These are phyloP conservation scores for Hofmannophila pseudospretella DNA, from an alignment of 2,888 invertebrate species.

Conservation along the genomic window DNA sequence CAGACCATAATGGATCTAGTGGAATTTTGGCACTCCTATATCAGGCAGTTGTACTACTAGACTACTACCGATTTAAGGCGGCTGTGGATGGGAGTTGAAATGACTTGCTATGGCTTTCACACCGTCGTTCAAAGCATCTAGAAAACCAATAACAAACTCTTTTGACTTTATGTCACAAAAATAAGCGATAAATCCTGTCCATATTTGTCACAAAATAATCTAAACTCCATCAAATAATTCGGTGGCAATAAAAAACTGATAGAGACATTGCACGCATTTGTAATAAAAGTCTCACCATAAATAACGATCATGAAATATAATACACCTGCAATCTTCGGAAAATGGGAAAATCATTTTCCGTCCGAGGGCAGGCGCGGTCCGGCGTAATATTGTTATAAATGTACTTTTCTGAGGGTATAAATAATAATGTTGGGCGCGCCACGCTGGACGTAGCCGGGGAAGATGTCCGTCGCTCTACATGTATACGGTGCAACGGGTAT, in stretches of 20 bases:
- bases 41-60: too few species aligned
- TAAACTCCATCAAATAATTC: conserved; percentile 69
- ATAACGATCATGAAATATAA: conserved; percentile 78
- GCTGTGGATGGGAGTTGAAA: too few species aligned
- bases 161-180: too few species aligned
- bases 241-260: conserved; percentile 70
- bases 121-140: too few species aligned
- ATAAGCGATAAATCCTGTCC: too few species aligned
- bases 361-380: conserved; percentile 74
- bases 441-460: conserved; percentile 35
- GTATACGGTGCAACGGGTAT: too few species aligned
- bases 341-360: conserved; percentile 77
- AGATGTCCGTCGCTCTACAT: conserved; percentile 18
- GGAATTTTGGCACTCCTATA: too few species aligned
- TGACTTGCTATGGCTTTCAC: too few species aligned
- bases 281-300: conserved; percentile 77
- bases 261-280: conserved; percentile 77
- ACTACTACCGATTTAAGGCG: too few species aligned
- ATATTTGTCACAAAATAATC: conserved; percentile 49
- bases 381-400: conserved; percentile 77
- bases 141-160: too few species aligned
- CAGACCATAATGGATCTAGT: too few species aligned
- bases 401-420: conserved; percentile 72
- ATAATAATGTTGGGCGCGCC: conserved; percentile 60
- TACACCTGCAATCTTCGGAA: conserved; percentile 77